Base-by-base conservation (phyloP, 1,140 invertebrate species). In the Drosophila littoralis region DNA sequence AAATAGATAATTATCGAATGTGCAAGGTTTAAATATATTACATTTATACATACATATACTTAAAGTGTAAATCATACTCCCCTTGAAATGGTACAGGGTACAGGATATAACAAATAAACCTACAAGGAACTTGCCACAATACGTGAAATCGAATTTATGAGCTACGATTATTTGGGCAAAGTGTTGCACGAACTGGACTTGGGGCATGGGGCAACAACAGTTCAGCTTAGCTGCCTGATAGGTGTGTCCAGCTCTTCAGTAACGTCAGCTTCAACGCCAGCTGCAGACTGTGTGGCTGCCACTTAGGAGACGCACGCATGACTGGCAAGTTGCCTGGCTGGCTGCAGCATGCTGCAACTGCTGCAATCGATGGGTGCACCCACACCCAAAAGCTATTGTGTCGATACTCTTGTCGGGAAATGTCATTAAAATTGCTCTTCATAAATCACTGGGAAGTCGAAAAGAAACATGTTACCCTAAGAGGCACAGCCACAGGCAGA, bases 391-490 rank as follows among this genome's bases (percentile, higher is more conserved):
- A 36, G 40, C 65, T 57, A 69, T 70, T 83, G 83, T 88, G 84
- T 88, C 83, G 83, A 76, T 82, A 73, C 71, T 79, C 79, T 88
- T 74, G 83, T 81, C 42, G 65, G 75, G 65, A 89, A 91, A 91
- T 91, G 84, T 91, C 89, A 91, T 91, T 91, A 91, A 91, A 91
- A 91, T 85, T 77, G 89, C 84, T 85, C 89, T 89, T 91, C 89
- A 91, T 91, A 91, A 91, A 85, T 91, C 89, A 91, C 89, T 63
- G 75, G 75, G 43, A 59, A 74, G 63, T 61, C 69, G 38, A 75
- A 77, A 72, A 74, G 81, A 68, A 79, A 83, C 80, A 81, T 75
- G 75, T 69, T 59, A 54, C 50, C 33, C 52, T 6, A 57, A 60
- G 51, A n/a, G 55, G 45, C 51, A 54, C 13, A 54, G 43, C 17